Evolutionary conservation across 2,888 invertebrate species (phyloP).

Genomic region (Cloeon dipterum): DNA sequence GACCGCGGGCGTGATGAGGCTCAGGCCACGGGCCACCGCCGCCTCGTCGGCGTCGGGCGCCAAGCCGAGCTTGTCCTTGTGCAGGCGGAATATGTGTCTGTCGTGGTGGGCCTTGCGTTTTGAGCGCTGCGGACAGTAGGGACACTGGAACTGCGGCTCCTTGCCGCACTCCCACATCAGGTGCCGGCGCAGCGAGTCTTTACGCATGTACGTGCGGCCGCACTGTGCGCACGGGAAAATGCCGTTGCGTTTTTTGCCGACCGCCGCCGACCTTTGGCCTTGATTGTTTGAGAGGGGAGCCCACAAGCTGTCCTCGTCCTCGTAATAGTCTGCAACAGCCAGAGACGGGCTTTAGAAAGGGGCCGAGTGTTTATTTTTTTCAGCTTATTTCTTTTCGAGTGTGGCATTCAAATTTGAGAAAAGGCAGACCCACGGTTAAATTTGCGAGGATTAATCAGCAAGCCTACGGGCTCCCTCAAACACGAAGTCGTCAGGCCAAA

Average conservation of each 20-base stretch:
- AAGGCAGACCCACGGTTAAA: background rate
- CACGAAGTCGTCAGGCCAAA: no score
- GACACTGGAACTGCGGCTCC: conserved; percentile 63
- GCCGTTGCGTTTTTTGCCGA: conserved; percentile 13
- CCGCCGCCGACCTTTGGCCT: background rate
- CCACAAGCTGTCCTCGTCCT: background rate
- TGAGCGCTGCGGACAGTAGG: conserved; percentile 60
- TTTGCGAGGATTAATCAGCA: no score
- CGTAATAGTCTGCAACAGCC: background rate
- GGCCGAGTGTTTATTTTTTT: no score
- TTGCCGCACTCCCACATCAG: conserved; percentile 74
- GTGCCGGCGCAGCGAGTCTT: conserved; percentile 61
- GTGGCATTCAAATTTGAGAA: background rate
- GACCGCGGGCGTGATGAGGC: no score
- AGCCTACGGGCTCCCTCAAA: no score
- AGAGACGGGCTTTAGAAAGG: background rate
- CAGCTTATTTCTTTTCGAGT: background rate
- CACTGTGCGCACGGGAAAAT: conserved; percentile 63
- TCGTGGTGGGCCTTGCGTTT: conserved; percentile 68
- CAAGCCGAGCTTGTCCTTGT: conserved; percentile 5
- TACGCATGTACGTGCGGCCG: conserved; percentile 65
- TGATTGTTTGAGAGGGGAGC: background rate
- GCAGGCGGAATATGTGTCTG: conserved; percentile 33
- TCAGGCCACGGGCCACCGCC: background rate
- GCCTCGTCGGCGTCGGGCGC: conserved; percentile 1